These are phyloP conservation scores for western clawed frog (Xenopus tropicalis) DNA, from an alignment of 2,113 vertebrate genomes.

Conservation along the genomic window UCB_Xtro_10.0 CM004452.2:25883001-25883500, in stretches of 20 bases:
- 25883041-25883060: conserved; percentile 15
- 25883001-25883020: conserved; percentile 51
- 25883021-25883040: conserved; percentile 3
- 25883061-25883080: conserved; percentile 25
- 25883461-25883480: no score
- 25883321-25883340: no score
- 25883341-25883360: no score
- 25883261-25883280: background rate
- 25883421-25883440: no score
- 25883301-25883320: background rate
- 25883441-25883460: no score
- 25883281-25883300: conserved; percentile 1
- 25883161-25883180: background rate
- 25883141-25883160: conserved; percentile 17
- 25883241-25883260: conserved; percentile 9
- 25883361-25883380: no score
- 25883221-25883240: conserved; percentile 24
- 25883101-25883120: conserved; percentile 5
- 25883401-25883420: no score
- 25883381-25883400: no score
- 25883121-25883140: background rate
- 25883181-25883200: background rate
- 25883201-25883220: background rate
- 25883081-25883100: conserved; percentile 26
- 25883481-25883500: no score